Evolutionary conservation across 2,888 invertebrate genomes (phyloP), one percentile per base, ranked within the genome.

Genomic region (Caenorhabditis sp.): DNA sequence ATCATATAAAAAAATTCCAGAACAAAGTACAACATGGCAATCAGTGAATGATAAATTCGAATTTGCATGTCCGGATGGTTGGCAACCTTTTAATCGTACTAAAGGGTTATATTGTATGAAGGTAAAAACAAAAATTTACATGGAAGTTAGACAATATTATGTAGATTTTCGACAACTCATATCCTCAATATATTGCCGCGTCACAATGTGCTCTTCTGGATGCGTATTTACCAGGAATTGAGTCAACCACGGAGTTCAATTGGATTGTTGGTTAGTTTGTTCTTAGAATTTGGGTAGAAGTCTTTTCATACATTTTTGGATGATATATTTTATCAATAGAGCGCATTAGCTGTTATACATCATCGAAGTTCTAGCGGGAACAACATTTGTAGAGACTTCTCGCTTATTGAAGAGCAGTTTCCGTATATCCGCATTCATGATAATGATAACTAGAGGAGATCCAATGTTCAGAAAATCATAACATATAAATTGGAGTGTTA

Each of bases 371-470:
- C 43, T n/a, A n/a, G n/a, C n/a, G n/a, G n/a, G 43, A 43, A 43
- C 43, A 43, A 43, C 3, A 43, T 3, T 43, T 43, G 14, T 43
- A 10, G 36, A 43, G 2, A 17, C 12, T 43, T 43, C 8, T 43
- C 31, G 31, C 31, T 43, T 43, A 10, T 43, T 43, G 10, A 12
- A 12, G 17, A 12, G 12, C 12, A 17, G 2, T 12, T 14, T 43
- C 2, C 68, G 63, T 14, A 69, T 56, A 21, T 54, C 50, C 0
- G 56, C 38, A 20, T 38, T 59, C 0, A 54, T 27, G 5, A 36
- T 50, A 0, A 69, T 59, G 31, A 69, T 69, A 49, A 69, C 31
- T 25, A 69, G n/a, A 7, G 68, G 68, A 14, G 60, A 56, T n/a
- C 36, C 58, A 27, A 58, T 27, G 27, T 58, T 58, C 58, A 58